Percentiles rank a stretch among this genome's conserved stretches.
Evolutionary conservation across 1,140 invertebrate genomes (phyloP).

Genomic region (Grapholita molesta): DNA sequence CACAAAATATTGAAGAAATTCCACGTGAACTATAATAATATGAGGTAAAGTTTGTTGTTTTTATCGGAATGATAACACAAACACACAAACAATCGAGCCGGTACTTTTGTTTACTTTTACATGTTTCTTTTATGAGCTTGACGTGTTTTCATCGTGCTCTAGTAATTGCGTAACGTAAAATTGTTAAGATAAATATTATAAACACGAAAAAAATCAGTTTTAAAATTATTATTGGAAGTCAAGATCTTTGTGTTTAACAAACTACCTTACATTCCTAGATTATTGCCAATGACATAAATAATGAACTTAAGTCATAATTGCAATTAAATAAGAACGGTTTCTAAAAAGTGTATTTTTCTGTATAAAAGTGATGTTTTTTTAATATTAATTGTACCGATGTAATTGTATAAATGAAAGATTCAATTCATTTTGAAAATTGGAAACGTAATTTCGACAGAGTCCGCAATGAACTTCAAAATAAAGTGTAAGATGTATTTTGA

Average conservation of each 20-base stretch:
- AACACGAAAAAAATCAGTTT: too few species aligned
- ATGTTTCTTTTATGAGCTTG: background rate
- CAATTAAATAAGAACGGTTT: background rate
- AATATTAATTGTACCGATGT: background rate
- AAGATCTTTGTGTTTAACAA: too few species aligned
- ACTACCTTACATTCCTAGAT: too few species aligned
- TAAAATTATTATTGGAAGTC: too few species aligned
- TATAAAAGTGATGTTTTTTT: background rate
- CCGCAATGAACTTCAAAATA: slow-evolving; percentile 37
- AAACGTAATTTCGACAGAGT: slow-evolving; percentile 55
- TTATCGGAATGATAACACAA: background rate
- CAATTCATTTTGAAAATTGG: slow-evolving; percentile 50
- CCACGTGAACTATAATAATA: slow-evolving; percentile 24
- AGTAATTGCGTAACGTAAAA: background rate
- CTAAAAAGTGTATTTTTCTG: background rate
- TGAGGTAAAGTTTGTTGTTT: slow-evolving; percentile 31
- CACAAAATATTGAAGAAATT: background rate
- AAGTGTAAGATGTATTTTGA: slow-evolving; percentile 40
- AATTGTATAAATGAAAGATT: slow-evolving; percentile 40
- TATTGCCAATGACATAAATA: too few species aligned
- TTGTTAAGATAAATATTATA: slow-evolving; percentile 27
- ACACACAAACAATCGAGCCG: background rate
- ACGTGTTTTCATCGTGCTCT: background rate
- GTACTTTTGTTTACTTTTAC: background rate
- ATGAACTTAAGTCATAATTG: too few species aligned